A percentile compares a stretch with the other conserved stretches of the same genome.
These are phyloP conservation scores for Misgurnus mizolepis DNA, from an alignment of 2,113 vertebrate species.

Conservation along the genomic window DNA sequence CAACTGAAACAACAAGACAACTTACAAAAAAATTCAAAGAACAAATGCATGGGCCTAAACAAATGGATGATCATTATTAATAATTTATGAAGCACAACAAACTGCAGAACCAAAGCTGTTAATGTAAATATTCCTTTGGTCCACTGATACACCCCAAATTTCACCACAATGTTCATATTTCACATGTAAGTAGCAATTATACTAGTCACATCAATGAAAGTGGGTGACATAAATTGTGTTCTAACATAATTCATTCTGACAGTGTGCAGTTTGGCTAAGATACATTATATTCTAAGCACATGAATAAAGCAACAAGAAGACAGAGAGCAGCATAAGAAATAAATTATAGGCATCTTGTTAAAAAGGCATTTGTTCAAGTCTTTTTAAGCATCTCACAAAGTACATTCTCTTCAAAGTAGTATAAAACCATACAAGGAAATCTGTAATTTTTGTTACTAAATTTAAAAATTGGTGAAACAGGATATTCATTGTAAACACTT, in stretches of 20 bases:
- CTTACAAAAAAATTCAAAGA: conserved; percentile 49
- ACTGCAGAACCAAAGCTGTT: conserved; percentile 54
- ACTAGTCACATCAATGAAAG: conserved; percentile 50
- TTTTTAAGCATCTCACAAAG: conserved; percentile 73
- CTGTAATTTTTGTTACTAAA: conserved; percentile 13
- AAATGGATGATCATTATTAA: conserved; percentile 41
- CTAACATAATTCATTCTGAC: conserved; percentile 8
- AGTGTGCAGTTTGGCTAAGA: conserved; percentile 44
- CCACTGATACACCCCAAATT: conserved; percentile 59
- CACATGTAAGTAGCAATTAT: conserved; percentile 46
- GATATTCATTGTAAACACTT: conserved; percentile 58
- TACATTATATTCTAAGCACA: conserved; percentile 37
- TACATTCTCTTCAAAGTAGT: conserved; percentile 75
- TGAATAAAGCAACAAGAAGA: conserved; percentile 55
- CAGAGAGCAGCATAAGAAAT: conserved; percentile 72
- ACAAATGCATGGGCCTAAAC: conserved; percentile 55
- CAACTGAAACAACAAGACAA: conserved; percentile 40
- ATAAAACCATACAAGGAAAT: conserved; percentile 53
- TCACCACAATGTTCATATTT: conserved; percentile 46
- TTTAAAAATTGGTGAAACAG: conserved; percentile 32
- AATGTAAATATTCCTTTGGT: conserved; percentile 61
- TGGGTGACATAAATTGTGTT: conserved; percentile 42
- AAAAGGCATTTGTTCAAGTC: conserved; percentile 73
- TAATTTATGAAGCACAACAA: conserved; percentile 34
- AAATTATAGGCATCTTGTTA: conserved; percentile 71